Conservation (phyloP, 2,888 invertebrate genomes). For the Lampropteryx suffumata region DNA sequence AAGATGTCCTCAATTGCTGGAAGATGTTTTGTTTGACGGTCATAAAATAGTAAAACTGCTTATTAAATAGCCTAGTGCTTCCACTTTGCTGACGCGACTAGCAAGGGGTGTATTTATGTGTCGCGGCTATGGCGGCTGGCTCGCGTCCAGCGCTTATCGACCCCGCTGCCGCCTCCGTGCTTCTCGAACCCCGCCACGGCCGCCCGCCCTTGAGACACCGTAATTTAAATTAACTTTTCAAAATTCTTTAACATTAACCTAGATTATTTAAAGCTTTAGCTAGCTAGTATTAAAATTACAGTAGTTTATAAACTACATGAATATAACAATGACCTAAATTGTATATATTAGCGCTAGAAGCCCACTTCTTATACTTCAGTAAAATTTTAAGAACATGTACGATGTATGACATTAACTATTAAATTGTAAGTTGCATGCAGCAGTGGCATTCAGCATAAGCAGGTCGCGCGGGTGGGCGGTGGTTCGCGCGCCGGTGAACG, state of each 20-base stretch:
- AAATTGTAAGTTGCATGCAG: conserved; percentile 35
- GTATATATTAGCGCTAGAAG: too few relatives aligned
- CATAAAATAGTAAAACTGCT: not conserved
- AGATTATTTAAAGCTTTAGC: conserved; percentile 3
- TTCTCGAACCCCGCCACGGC: conserved; percentile 39
- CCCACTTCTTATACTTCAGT: too few relatives aligned
- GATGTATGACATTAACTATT: conserved; percentile 27
- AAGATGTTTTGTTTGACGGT: too few relatives aligned
- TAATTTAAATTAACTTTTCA: conserved; percentile 19
- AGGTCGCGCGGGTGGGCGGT: conserved; percentile 57
- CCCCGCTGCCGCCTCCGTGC: conserved; percentile 43
- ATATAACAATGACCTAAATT: too few relatives aligned
- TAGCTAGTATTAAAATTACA: too few relatives aligned
- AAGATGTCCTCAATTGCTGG: too few relatives aligned
- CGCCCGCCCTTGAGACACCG: conserved; percentile 33
- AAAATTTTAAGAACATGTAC: not conserved
- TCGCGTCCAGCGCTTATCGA: conserved; percentile 80
- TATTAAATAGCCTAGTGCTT: conserved; percentile 33
- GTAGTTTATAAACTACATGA: too few relatives aligned
- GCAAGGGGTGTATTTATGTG: conserved; percentile 69
- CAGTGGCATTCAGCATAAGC: conserved; percentile 39
- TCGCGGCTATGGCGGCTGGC: conserved; percentile 72
- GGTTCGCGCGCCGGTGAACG: conserved; percentile 56
- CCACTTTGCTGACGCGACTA: conserved; percentile 54
- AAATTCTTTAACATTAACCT: conserved; percentile 17